Base-by-base conservation (phyloP, 1,140 invertebrate species). In the Drosophila lowei region DNA sequence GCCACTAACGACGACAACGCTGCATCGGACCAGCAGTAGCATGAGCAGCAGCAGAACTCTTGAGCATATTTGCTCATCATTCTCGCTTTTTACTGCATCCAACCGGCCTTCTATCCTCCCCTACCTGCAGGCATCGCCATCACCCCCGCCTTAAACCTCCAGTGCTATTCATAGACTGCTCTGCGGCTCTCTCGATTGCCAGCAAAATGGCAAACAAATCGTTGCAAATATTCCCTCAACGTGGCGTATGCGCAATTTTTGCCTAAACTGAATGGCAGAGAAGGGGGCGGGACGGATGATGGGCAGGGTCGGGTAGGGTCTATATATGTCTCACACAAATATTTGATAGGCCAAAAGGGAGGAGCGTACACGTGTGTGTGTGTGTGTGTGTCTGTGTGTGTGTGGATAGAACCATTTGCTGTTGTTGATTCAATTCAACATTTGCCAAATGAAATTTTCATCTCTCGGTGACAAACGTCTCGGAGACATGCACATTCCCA, bases 191-290 rank as follows among this genome's bases (percentile, higher is more conserved):
- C 72, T 47, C 55, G 43, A 54, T 66, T 66, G 55, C 62, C 48
- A 57, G 61, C 53, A 58, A 74, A 74, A 74, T 74, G 71, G 71
- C 71, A 74, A 74, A 68, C 66, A 68, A 68, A 68, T 68, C 66
- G 66, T 68, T 57, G 72, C 79, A 67, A 80, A 77, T 77, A 64
- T 62, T 77, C 48, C 48, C 48, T 11, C 62, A 56, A 73, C 57
- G 67, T 73, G 76, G 79, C 80, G 75, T 79, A 79, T 79, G 79
- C 80, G 79, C 75, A 84, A 72, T 70, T 75, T 79, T 66, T 66
- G 42, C 38, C 38, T 47, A 67, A 56, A 55, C 41, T 43, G 55
- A 46, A 28, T 44, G 47, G 43, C 43, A 58, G 18, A 53, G 38
- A 18, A 21, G 11, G 13, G 18, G 16, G 6, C 6, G 23, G 48